These are phyloP conservation scores for Ptyas mucosa DNA, from an alignment of 2,113 vertebrate species.

Conservation along the genomic window DNA sequence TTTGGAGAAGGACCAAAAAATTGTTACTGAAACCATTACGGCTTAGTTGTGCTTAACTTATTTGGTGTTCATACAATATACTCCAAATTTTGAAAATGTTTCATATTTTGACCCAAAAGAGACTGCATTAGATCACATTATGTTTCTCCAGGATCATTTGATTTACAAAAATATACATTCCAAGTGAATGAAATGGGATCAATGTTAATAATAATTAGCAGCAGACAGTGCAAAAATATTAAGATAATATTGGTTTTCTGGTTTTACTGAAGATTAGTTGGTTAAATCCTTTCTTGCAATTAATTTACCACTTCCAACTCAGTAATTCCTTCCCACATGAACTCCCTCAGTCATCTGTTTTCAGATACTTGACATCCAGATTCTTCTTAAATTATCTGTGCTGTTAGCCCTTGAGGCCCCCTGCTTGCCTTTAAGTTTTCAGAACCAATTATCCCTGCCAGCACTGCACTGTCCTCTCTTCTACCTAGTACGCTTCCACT, in stretches of 20 bases:
- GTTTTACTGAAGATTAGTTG: conserved; percentile 33
- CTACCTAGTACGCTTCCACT: conserved; percentile 39
- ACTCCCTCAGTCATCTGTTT: conserved; percentile 21
- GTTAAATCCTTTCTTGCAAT: conserved; percentile 23
- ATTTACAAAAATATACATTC: background rate
- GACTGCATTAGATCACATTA: background rate
- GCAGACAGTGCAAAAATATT: conserved; percentile 16
- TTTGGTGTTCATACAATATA: background rate
- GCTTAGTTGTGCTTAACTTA: background rate
- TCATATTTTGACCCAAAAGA: background rate
- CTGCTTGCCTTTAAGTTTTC: conserved; percentile 46
- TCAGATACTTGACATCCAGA: conserved; percentile 50
- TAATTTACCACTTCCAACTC: conserved; percentile 13
- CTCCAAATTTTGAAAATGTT: conserved; percentile 5
- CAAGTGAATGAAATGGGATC: background rate
- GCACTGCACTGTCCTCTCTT: conserved; percentile 41
- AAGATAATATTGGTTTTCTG: conserved; percentile 31
- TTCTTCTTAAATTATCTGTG: conserved; percentile 49
- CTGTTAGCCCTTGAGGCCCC: conserved; percentile 43
- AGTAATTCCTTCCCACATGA: conserved; percentile 5
- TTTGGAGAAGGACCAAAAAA: background rate
- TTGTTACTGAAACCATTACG: background rate
- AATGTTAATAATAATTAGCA: conserved; percentile 11
- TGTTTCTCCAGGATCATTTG: background rate
- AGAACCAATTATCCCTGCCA: conserved; percentile 48